Evolutionary conservation across 2,888 invertebrate genomes (phyloP).

Genomic region (Schrankia costaestrigalis): DNA sequence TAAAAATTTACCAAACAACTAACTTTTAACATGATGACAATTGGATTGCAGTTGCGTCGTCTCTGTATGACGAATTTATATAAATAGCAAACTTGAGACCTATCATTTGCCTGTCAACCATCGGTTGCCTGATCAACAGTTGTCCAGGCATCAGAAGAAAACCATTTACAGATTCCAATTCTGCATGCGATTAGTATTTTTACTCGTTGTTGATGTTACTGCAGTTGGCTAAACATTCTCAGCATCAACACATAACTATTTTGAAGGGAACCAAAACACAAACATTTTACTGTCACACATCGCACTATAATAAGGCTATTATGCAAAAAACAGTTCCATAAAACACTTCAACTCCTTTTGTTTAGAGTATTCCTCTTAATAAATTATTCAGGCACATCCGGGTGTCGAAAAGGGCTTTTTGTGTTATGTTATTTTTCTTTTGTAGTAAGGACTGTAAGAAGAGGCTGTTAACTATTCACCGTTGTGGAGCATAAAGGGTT

Average conservation of each 20-base stretch:
- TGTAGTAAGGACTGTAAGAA: slow-evolving; percentile 38
- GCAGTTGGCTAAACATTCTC: no score
- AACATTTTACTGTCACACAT: slow-evolving; percentile 21
- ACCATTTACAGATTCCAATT: not conserved
- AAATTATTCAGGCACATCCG: slow-evolving; percentile 57
- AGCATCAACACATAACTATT: slow-evolving; percentile 7
- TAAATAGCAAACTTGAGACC: not conserved
- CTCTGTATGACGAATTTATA: no score
- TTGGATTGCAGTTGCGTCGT: no score
- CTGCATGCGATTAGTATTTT: slow-evolving; percentile 1
- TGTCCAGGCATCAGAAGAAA: not conserved
- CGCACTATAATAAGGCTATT: slow-evolving; percentile 29
- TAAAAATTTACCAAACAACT: no score
- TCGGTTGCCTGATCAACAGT: no score
- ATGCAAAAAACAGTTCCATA: slow-evolving; percentile 34
- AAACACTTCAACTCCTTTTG: slow-evolving; percentile 45
- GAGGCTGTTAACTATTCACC: slow-evolving; percentile 42
- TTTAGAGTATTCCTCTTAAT: slow-evolving; percentile 51
- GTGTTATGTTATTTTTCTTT: slow-evolving; percentile 52
- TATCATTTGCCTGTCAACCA: not conserved
- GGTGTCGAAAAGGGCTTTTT: slow-evolving; percentile 52
- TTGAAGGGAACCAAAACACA: slow-evolving; percentile 10
- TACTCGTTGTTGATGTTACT: no score
- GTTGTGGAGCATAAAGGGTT: slow-evolving; percentile 43
- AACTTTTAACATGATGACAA: no score